Evolutionary conservation across 1,140 invertebrate genomes (phyloP).

Genomic region (Nasonia vitripennis): DNA sequence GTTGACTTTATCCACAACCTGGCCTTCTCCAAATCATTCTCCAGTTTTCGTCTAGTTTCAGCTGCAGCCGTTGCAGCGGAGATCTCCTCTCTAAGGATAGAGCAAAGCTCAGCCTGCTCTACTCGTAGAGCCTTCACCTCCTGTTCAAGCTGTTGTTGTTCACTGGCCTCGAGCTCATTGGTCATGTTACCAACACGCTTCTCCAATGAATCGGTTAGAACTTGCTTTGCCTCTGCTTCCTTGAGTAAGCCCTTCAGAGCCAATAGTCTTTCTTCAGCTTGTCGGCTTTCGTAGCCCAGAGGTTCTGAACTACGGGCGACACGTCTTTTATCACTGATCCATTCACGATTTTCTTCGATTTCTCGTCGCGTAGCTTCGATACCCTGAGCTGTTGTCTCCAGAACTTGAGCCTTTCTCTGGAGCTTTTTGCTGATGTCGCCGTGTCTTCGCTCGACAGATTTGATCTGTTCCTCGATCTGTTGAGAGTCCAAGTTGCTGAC

Average conservation of each 20-base stretch:
- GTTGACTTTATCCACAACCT: slow-evolving; percentile 87
- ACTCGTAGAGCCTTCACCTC: slow-evolving; percentile 79
- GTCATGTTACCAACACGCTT: slow-evolving; percentile 89
- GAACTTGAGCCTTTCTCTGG: slow-evolving; percentile 86
- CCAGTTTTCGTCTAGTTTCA: slow-evolving; percentile 84
- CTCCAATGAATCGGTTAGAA: slow-evolving; percentile 86
- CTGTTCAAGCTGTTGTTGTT: slow-evolving; percentile 83
- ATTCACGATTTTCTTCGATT: slow-evolving; percentile 85
- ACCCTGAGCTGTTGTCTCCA: slow-evolving; percentile 87
- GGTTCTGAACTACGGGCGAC: slow-evolving; percentile 80
- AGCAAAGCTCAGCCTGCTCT: slow-evolving; percentile 84
- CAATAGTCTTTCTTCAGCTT: slow-evolving; percentile 83
- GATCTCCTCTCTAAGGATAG: slow-evolving; percentile 84
- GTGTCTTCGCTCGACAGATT: slow-evolving; percentile 87
- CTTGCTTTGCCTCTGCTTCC: slow-evolving; percentile 89
- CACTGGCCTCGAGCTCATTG: slow-evolving; percentile 87
- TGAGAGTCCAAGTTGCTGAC: slow-evolving; percentile 92
- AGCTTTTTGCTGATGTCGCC: slow-evolving; percentile 89
- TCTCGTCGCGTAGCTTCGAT: slow-evolving; percentile 85
- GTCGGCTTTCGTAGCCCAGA: slow-evolving; percentile 84
- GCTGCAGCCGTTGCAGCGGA: slow-evolving; percentile 80
- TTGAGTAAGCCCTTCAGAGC: slow-evolving; percentile 84
- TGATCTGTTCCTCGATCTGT: slow-evolving; percentile 91
- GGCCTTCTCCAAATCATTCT: slow-evolving; percentile 85
- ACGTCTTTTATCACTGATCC: slow-evolving; percentile 86